Base-by-base conservation (phyloP, 2,113 vertebrate species). In the Indicator indicator region DNA sequence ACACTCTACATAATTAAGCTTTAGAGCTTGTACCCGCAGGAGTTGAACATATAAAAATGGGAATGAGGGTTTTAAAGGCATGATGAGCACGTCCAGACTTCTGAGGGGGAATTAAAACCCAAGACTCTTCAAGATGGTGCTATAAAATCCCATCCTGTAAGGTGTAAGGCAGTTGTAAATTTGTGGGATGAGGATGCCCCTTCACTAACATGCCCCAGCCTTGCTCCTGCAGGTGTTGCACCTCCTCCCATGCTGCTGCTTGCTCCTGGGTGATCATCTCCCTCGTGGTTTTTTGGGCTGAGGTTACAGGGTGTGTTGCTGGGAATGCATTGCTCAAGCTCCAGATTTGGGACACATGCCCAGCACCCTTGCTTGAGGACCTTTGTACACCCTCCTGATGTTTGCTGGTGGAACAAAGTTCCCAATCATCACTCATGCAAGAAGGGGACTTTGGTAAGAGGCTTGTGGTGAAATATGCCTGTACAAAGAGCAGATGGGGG, bases 361-460 rank as follows among this genome's bases (percentile, higher is more conserved):
- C 76, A 46, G 6, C 3, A 3, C 59, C 60, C 83, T 74, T 52
- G 75, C 36, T 24, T 36, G 38, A 63, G 62, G 90, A 96, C 86
- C 90, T 96, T 96, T 96, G 88, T 63, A 84, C 82, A 21, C 42
- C 48, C 74, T 84, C 68, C 72, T 72, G 64, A 59, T 93, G 75
- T 96, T 94, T 95, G 72, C 72, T 95, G 64, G 59, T 80, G 60
- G 95, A 50, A 86, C 94, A 94, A 93, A 96, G 88, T 93, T 95
- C 79, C 68, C 5, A 8, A 88, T 64, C 88, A 67, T 89, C 59
- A 5, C 18, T 95, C 88, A 82, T 93, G 92, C 89, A 88, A 94
- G 81, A 76, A 89, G 40, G 67, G 95, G 93, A 95, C 96, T 95
- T 96, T 93, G 83, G 93, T 70, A 94, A 96, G 40, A 94, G 75